A percentile compares a stretch with the other conserved stretches of the same genome.
Evolutionary conservation across 2,888 invertebrate genomes (phyloP).

Genomic region (Cryptus armator): DNA sequence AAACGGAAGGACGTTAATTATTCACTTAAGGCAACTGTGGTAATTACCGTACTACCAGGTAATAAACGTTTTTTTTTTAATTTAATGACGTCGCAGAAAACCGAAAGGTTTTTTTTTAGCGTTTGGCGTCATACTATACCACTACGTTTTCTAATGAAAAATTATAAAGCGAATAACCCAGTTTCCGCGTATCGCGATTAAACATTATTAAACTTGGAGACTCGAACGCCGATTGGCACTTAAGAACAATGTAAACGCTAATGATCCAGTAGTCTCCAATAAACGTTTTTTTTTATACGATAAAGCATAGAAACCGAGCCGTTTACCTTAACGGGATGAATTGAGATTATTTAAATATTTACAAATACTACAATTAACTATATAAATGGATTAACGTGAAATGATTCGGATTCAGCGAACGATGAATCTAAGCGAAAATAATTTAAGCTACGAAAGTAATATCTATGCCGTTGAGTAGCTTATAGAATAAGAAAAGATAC

Average conservation of each 20-base stretch:
- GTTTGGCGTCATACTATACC: neutral
- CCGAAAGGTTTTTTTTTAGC: neutral
- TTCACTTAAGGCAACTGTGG: neutral
- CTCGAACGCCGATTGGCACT: neutral
- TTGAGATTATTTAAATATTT: slow-evolving; percentile 59
- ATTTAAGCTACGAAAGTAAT: neutral
- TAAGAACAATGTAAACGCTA: neutral
- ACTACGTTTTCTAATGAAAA: neutral
- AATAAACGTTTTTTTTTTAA: neutral
- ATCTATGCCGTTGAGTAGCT: slow-evolving; percentile 10
- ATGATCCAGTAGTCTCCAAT: too few relatives aligned
- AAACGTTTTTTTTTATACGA: neutral
- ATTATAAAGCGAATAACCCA: neutral
- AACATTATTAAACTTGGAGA: neutral
- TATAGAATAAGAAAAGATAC: neutral
- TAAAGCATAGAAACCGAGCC: neutral
- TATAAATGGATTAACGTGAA: slow-evolving; percentile 21
- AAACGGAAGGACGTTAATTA: neutral
- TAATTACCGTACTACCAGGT: neutral
- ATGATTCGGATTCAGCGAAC: slow-evolving; percentile 27
- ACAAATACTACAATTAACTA: slow-evolving; percentile 65
- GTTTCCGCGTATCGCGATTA: neutral
- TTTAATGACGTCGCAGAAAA: neutral
- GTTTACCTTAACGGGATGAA: slow-evolving; percentile 17
- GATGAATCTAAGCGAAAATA: neutral